These are phyloP conservation scores for Rhodinocichla rosea DNA, from an alignment of 2,113 vertebrate genomes.

Conservation along the genomic window DNA sequence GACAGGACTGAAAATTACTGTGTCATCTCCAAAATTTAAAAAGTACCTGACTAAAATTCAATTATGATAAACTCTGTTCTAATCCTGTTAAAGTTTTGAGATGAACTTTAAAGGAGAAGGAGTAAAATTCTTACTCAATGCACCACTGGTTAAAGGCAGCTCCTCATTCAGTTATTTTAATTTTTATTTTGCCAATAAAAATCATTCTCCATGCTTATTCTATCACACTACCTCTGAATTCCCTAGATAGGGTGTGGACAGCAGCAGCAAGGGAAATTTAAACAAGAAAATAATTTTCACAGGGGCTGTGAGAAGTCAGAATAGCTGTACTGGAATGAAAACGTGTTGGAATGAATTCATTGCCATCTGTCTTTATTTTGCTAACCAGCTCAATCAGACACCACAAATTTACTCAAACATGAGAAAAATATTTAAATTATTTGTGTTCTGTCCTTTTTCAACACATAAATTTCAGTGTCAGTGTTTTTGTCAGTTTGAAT, in stretches of 20 bases:
- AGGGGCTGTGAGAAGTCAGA: background rate
- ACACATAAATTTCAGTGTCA: background rate
- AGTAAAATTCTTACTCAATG: background rate
- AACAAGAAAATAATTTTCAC: background rate
- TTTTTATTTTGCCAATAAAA: background rate
- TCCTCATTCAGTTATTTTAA: background rate
- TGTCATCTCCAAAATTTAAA: background rate
- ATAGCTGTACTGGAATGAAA: background rate
- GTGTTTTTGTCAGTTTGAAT: background rate
- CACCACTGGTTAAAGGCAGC: background rate
- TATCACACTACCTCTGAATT: background rate
- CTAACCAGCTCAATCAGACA: conserved; percentile 54
- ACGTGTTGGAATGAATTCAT: conserved; percentile 42
- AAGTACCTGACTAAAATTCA: background rate
- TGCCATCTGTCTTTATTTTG: conserved; percentile 69
- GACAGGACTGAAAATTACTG: background rate
- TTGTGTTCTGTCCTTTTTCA: conserved; percentile 7
- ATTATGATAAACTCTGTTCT: background rate
- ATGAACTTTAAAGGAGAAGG: background rate
- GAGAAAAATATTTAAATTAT: conserved; percentile 61
- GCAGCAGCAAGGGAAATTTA: background rate
- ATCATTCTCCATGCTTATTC: background rate
- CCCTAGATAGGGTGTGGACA: background rate
- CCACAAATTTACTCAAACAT: conserved; percentile 61
- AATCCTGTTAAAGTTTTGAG: background rate